Evolutionary conservation across 2,113 vertebrate species (phyloP), one percentile per base, ranked within the genome.

Genomic region (Hippocampus guttulatus): DNA sequence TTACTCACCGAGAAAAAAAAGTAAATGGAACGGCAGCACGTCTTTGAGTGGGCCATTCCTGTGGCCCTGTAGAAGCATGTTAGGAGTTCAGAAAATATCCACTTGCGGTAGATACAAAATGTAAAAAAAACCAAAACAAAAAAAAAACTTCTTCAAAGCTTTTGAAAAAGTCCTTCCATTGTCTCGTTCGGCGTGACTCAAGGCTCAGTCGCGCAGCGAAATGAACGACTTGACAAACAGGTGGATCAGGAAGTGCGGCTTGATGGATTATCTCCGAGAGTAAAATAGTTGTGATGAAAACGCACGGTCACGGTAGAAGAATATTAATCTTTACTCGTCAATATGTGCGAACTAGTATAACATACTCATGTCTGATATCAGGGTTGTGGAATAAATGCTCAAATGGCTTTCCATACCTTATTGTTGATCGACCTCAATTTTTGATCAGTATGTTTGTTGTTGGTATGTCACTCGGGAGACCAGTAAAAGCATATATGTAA

Each of bases 161-260:
- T 51, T 1, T 0, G 54, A 18, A 20, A 69, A 58, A 43, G 60
- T 75, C 55, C 79, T 67, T 73, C 84, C 87, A 91, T 91, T 16
- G n/a, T 71, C 15, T 20, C 0, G 23, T 30, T 47, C 8, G n/a
- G 8, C 41, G 7, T 80, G 79, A 83, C 64, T 83, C 74, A 65
- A 15, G 0, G 66, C 43, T 76, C 69, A 67, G 67, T 8, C 2
- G 23, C 45, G 9, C 3, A 9, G 25, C n/a, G 0, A 27, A 47
- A 7, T 64, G 67, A 30, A 21, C 23, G 68, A 88, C 89, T 85
- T 88, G 88, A 52, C 74, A 73, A 71, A 88, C 89, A 91, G 89
- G 89, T 91, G 88, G 64, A 78, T 55, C 89, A 85, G 89, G 89
- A 91, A 88, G 83, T 88, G 66, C 25, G 5, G 49, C 69, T 1